Conservation (phyloP, 2,797 vertebrate genomes). For the Protosalanx chinensis region DNA sequence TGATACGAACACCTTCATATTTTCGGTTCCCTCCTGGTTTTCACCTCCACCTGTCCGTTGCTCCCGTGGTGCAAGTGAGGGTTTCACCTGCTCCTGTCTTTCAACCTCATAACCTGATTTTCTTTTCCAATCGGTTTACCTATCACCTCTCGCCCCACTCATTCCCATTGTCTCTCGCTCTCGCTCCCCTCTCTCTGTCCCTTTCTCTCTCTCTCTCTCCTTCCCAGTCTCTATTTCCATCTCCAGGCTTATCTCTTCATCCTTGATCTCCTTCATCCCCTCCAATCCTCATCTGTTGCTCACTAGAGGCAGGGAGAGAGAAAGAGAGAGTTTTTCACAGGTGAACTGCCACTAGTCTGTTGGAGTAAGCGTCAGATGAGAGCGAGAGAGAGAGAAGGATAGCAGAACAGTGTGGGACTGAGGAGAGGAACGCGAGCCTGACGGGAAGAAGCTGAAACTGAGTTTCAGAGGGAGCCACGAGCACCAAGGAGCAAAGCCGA, state of each 20-base stretch:
- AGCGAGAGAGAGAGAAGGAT: conserved; percentile 28
- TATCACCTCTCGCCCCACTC: conserved; percentile 43
- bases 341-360: conserved; percentile 60
- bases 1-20: conserved; percentile 28
- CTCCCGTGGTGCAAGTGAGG: conserved; percentile 21
- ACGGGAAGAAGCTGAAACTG: neutral
- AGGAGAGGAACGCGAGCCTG: conserved; percentile 36
- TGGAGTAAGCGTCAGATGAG: conserved; percentile 50
- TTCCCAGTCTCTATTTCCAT: conserved; percentile 70
- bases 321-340: conserved; percentile 68
- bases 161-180: conserved; percentile 3
- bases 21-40: conserved; percentile 29
- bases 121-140: conserved; percentile 64
- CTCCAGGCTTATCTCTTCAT: conserved; percentile 78
- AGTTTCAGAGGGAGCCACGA: conserved; percentile 39
- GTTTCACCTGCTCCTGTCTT: conserved; percentile 55
- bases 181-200: neutral
- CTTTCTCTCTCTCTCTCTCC: conserved; percentile 24
- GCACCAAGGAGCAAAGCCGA: conserved; percentile 28
- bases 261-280: conserved; percentile 80
- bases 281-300: conserved; percentile 75
- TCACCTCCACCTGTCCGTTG: conserved; percentile 34
- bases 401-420: conserved; percentile 46
- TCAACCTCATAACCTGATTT: conserved; percentile 72
- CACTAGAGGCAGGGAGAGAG: conserved; percentile 57